Evolutionary conservation across 2,113 vertebrate species (phyloP).

Genomic region (Zingel zingel): DNA sequence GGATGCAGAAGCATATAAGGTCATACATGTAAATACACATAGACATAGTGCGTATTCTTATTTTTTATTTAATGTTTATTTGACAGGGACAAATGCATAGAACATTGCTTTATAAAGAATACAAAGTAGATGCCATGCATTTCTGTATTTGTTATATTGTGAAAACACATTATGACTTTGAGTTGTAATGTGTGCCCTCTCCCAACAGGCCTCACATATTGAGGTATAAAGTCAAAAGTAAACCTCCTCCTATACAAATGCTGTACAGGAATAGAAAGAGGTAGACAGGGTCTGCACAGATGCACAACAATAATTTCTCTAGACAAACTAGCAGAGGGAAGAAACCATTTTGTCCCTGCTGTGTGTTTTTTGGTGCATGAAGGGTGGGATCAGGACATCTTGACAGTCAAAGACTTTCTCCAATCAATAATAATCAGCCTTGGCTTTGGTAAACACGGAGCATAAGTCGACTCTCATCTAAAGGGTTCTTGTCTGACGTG

Average conservation of each 20-base stretch:
- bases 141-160: background rate
- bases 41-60: too few relatives aligned
- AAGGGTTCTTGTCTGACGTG: background rate
- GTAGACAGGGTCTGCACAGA: conserved; percentile 8
- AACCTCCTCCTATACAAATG: background rate
- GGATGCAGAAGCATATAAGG: too few relatives aligned
- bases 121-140: too few relatives aligned
- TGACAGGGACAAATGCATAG: too few relatives aligned
- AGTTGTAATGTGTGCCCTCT: background rate
- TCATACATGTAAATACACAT: background rate
- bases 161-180: background rate
- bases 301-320: background rate
- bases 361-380: background rate
- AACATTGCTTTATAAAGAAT: too few relatives aligned
- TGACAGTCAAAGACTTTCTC: conserved; percentile 1
- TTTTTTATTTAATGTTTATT: too few relatives aligned
- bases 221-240: background rate
- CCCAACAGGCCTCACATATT: background rate
- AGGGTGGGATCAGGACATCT: background rate
- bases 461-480: background rate
- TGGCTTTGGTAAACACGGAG: background rate
- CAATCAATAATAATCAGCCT: background rate
- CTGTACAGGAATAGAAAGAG: conserved; percentile 11
- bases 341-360: background rate
- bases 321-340: conserved; percentile 2